phyloP scores from a whole-genome alignment of 1,140 invertebrate genomes.

The Saccostrea glomerata region DNA sequence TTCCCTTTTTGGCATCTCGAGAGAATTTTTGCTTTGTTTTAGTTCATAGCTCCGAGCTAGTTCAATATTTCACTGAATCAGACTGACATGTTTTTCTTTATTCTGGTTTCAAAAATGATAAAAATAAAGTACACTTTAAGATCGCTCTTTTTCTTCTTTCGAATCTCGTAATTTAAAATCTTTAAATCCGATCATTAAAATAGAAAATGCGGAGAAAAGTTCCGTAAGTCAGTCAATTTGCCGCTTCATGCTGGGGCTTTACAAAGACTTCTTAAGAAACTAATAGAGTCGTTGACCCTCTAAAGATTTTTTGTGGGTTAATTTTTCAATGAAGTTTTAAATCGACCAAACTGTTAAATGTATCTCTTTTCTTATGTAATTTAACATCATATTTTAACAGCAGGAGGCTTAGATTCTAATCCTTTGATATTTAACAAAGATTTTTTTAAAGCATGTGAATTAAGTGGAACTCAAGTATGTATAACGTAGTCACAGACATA shows the following conservation, averaged over 20 bases:
- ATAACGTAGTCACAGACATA: neutral
- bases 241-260: neutral
- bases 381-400: slow-evolving; percentile 6
- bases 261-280: slow-evolving; percentile 19
- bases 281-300: slow-evolving; percentile 19
- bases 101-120: neutral
- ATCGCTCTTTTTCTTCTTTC: neutral
- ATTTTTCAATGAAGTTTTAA: slow-evolving; percentile 30
- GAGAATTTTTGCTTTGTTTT: slow-evolving; percentile 15
- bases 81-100: neutral
- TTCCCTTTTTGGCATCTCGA: neutral
- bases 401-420: neutral
- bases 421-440: slow-evolving; percentile 13
- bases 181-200: slow-evolving; percentile 24
- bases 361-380: neutral
- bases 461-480: neutral
- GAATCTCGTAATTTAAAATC: neutral
- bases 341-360: neutral
- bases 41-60: neutral
- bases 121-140: neutral
- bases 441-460: neutral
- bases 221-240: slow-evolving; percentile 30
- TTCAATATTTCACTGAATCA: neutral
- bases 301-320: neutral
- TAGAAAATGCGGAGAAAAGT: neutral